phyloP scores from a whole-genome alignment of 1,140 invertebrate species.

The Ptiloglossa arizonensis region DNA sequence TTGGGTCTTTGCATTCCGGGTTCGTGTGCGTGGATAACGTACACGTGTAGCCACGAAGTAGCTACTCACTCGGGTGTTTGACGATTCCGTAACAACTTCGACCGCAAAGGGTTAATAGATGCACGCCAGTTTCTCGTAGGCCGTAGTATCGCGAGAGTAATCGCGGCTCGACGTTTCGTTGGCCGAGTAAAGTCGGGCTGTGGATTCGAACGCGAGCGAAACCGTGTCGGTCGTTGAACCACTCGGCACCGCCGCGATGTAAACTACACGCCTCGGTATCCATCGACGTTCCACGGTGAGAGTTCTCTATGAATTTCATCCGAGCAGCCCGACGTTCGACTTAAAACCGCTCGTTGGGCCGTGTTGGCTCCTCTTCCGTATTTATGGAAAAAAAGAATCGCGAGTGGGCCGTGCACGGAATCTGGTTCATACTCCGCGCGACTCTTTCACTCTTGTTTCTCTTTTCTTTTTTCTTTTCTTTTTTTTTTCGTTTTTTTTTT shows the following conservation, averaged over 20 bases:
- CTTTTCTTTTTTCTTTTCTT: neutral
- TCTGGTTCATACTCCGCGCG: slow-evolving; percentile 28
- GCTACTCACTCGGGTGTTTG: no score
- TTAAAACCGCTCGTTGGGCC: neutral
- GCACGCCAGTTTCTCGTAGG: neutral
- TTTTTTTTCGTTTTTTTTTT: no score
- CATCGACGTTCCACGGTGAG: slow-evolving; percentile 35
- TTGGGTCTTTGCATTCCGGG: no score
- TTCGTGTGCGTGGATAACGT: no score
- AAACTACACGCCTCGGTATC: slow-evolving; percentile 39
- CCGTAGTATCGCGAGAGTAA: slow-evolving; percentile 28
- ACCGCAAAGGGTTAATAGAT: neutral
- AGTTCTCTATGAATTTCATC: slow-evolving; percentile 44
- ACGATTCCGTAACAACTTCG: neutral
- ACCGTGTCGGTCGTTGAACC: slow-evolving; percentile 54
- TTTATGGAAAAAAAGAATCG: slow-evolving; percentile 1
- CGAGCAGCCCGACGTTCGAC: neutral
- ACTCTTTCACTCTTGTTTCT: neutral
- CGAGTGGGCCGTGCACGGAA: neutral
- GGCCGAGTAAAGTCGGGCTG: neutral
- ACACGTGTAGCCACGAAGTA: no score
- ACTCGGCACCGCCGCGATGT: slow-evolving; percentile 21
- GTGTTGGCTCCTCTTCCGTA: slow-evolving; percentile 12
- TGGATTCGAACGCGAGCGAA: slow-evolving; percentile 44
- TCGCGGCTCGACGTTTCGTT: slow-evolving; percentile 25